phyloP scores from a whole-genome alignment of 2,113 vertebrate genomes.

The Sminthopsis crassicaudata region DNA sequence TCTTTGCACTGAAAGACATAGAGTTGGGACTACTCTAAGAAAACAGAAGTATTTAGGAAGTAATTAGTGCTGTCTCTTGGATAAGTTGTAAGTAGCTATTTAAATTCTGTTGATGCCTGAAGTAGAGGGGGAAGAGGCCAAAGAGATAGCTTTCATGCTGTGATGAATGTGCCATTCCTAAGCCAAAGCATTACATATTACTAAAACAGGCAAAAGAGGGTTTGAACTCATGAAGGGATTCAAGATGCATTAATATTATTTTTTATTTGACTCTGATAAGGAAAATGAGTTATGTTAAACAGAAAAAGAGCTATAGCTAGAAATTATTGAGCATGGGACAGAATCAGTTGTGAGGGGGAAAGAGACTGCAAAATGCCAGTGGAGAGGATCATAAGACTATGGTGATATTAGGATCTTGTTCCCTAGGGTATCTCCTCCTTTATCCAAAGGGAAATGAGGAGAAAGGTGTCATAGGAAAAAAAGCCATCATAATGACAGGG shows the following conservation, averaged over 20 bases:
- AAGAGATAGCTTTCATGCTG: background rate
- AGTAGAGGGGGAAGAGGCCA: background rate
- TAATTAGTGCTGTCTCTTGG: constrained; percentile 5
- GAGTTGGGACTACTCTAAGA: background rate
- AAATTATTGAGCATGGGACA: constrained; percentile 25
- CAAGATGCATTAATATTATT: background rate
- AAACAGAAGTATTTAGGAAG: background rate
- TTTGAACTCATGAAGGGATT: background rate
- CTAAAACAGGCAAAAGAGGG: background rate
- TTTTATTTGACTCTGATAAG: background rate
- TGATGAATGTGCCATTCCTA: background rate
- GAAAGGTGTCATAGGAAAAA: background rate
- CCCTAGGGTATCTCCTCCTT: background rate
- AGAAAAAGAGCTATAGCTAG: background rate
- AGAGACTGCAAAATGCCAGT: background rate
- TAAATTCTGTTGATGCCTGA: background rate
- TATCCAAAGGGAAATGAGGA: background rate
- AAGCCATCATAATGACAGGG: background rate
- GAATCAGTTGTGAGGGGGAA: background rate
- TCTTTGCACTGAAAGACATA: background rate
- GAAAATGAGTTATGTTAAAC: constrained; percentile 21
- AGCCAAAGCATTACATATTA: background rate
- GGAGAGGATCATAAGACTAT: background rate
- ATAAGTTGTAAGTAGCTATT: constrained; percentile 16
- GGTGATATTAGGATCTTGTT: background rate